Percentiles rank a stretch among this genome's conserved stretches.
Conservation (phyloP, 2,113 vertebrate species). For the Rhadina sibilatrix region DNA sequence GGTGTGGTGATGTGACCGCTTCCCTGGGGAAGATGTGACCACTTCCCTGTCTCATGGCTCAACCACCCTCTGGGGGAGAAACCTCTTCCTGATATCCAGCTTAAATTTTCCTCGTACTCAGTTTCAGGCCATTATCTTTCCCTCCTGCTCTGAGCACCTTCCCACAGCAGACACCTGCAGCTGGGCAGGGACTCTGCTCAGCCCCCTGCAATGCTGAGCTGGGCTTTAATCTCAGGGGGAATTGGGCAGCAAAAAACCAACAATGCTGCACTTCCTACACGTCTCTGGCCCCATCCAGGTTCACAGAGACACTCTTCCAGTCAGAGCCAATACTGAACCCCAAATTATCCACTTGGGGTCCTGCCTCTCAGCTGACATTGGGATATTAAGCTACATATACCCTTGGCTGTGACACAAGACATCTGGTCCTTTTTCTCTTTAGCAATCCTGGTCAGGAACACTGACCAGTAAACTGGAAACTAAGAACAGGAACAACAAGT, state of each 20-base stretch:
- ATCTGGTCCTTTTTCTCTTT: not conserved
- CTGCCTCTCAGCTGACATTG: not conserved
- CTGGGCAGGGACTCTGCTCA: not conserved
- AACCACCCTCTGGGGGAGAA: not conserved
- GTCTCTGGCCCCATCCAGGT: not conserved
- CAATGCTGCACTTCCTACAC: not conserved
- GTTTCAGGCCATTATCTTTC: not conserved
- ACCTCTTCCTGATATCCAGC: not conserved
- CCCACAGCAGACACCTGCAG: not conserved
- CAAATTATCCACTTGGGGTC: not conserved
- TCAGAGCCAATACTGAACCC: not conserved
- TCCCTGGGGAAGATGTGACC: not conserved
- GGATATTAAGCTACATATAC: not conserved
- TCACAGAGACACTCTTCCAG: not conserved
- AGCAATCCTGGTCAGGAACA: not conserved
- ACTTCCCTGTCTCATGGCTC: not conserved
- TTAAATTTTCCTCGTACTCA: not conserved
- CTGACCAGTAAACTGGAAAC: not conserved
- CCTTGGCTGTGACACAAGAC: not conserved
- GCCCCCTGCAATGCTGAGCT: not conserved
- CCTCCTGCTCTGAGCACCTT: not conserved
- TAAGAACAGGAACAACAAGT: not conserved
- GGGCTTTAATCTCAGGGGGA: rapidly evolving
- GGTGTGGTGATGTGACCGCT: not conserved
- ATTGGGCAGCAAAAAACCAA: not conserved